A percentile compares a stretch with the other conserved stretches of the same genome.
Evolutionary conservation across 2,797 vertebrate species (phyloP).

Genomic region (Characodon lateralis): DNA sequence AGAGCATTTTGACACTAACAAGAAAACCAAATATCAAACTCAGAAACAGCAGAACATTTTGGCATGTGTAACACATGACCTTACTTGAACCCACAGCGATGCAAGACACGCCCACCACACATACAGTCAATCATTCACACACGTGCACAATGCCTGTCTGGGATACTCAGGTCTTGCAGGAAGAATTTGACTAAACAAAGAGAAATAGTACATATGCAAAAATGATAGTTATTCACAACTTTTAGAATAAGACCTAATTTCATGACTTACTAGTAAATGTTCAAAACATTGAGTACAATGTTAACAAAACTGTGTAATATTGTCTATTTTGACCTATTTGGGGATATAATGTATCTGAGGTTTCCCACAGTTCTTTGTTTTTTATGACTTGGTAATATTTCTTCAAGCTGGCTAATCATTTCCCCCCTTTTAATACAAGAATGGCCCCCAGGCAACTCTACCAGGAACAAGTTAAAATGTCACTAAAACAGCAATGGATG

Average conservation of each 20-base stretch:
- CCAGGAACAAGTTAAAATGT: constrained; percentile 56
- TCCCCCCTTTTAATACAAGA: constrained; percentile 14
- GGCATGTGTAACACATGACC: constrained; percentile 50
- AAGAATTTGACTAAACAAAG: background rate
- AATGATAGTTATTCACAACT: background rate
- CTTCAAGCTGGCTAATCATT: constrained; percentile 19
- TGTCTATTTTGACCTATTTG: background rate
- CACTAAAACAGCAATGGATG: constrained; percentile 10
- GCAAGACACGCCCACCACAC: constrained; percentile 23
- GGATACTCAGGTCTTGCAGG: background rate
- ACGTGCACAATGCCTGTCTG: background rate
- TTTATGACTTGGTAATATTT: constrained; percentile 5
- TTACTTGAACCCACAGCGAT: constrained; percentile 35
- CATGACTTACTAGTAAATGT: background rate
- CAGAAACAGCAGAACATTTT: constrained; percentile 34
- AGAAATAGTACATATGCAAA: background rate
- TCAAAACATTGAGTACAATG: background rate
- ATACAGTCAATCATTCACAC: constrained; percentile 22
- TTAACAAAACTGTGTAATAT: background rate
- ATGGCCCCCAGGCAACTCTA: constrained; percentile 39
- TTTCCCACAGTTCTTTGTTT: background rate
- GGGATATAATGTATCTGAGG: background rate
- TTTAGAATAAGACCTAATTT: background rate
- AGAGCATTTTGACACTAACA: constrained; percentile 10
- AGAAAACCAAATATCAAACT: constrained; percentile 28